These are phyloP conservation scores for Apamea crenata DNA, from an alignment of 2,888 invertebrate genomes.

Conservation along the genomic window DNA sequence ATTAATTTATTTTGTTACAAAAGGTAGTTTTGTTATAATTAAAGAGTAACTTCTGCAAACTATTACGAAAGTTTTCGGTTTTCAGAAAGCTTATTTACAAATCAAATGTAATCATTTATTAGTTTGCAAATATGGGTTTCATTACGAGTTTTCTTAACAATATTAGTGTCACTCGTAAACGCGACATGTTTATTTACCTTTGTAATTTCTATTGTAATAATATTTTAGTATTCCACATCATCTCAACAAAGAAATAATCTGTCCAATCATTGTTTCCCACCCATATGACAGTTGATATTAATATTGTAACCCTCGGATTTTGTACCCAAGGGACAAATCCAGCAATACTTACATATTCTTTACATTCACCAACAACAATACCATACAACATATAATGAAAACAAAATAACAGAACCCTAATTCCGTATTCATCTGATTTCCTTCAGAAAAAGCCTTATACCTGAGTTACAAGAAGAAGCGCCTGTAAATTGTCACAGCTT, in stretches of 20 bases:
- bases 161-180: not conserved
- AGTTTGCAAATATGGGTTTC: not conserved
- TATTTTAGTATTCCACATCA: no score
- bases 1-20: not conserved
- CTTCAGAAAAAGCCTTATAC: slow-evolving; percentile 16
- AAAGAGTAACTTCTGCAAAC: not conserved
- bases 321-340: not conserved
- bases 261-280: not conserved
- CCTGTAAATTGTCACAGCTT: slow-evolving; percentile 46
- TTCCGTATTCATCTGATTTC: slow-evolving; percentile 36
- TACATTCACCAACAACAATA: slow-evolving; percentile 16
- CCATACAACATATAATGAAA: slow-evolving; percentile 29
- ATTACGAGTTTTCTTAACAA: not conserved
- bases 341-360: slow-evolving; percentile 21
- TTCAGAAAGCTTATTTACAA: not conserved
- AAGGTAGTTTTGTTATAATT: not conserved
- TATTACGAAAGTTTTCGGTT: not conserved
- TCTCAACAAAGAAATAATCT: not conserved
- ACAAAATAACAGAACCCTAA: slow-evolving; percentile 24
- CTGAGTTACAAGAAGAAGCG: slow-evolving; percentile 25
- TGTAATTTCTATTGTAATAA: not conserved
- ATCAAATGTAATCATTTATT: no score
- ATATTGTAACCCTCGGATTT: not conserved
- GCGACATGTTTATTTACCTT: not conserved
- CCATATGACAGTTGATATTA: not conserved